Evolutionary conservation across 2,888 invertebrate genomes (phyloP), one percentile per base, ranked within the genome.

Genomic region (Psylliodes chrysocephalus): DNA sequence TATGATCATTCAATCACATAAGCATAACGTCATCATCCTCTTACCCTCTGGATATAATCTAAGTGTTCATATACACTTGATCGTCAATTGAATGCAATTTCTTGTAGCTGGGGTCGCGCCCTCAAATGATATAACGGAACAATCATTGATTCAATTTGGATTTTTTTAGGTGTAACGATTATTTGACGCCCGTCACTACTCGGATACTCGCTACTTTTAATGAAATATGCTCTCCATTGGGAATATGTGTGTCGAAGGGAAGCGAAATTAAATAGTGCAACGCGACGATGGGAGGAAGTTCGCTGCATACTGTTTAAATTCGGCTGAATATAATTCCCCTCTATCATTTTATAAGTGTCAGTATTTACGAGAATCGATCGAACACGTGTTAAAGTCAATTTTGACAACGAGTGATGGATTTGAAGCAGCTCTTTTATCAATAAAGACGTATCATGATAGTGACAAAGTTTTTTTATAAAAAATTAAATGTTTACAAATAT

Each of bases 111-210:
- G 69, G 70, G 67, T 70, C 68, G 67, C 72, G 71, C 87, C 87
- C 71, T 70, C 68, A 85, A 87, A 87, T 87, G 86, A 87, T 86
- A 87, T 87, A 87, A 87, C 87, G 86, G 87, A 86, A 86, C 87
- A 87, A 87, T 87, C 87, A 54, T 59, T 85, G 87, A 88, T 88
- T 88, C 87, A 87, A 88, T 88, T 87, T 87, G 84, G 87, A 87
- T 87, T 87, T 87, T 81, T 80, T 82, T 82, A 80, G 79, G 79
- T 82, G 81, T 79, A 78, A 77, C 81, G 82, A 82, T 82, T 80
- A 82, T 81, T 82, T 81, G 81, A 82, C 82, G 81, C 81, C 78
- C 79, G 74, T 75, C 67, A 69, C 66, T 71, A 68, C 67, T 71
- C 68, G 67, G 70, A 44, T 69, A 62, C 69, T 71, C 70, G 72